Conservation (phyloP, 2,888 invertebrate genomes). For the Tetrapedia diversipes region DNA sequence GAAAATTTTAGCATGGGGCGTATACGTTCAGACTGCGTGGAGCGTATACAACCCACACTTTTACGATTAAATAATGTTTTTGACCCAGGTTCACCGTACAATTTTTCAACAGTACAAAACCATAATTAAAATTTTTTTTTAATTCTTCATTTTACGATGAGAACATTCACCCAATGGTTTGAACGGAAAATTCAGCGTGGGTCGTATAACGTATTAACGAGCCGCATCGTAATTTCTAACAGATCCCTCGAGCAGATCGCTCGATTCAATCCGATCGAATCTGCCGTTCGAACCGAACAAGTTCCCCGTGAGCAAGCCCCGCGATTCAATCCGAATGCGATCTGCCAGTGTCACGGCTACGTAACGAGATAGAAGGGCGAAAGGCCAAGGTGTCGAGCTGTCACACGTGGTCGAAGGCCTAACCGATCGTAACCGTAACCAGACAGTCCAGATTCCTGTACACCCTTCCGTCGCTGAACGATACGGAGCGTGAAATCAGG, state of each 20-base stretch:
- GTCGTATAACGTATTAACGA: too few relatives aligned
- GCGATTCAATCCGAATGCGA: slow-evolving; percentile 52
- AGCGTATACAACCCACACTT: too few relatives aligned
- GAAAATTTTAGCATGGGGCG: too few relatives aligned
- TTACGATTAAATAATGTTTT: too few relatives aligned
- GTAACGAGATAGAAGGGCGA: slow-evolving; percentile 61
- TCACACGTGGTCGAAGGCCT: slow-evolving; percentile 64
- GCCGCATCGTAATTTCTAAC: slow-evolving; percentile 9
- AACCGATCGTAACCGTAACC: slow-evolving; percentile 69
- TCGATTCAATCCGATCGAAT: slow-evolving; percentile 23
- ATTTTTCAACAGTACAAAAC: too few relatives aligned
- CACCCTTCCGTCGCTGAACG: slow-evolving; percentile 60
- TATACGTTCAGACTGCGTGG: too few relatives aligned
- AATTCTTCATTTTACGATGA: too few relatives aligned
- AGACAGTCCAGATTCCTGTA: slow-evolving; percentile 69
- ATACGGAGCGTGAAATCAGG: slow-evolving; percentile 78
- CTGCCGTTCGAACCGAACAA: slow-evolving; percentile 24
- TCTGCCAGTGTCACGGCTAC: slow-evolving; percentile 38
- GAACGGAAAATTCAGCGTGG: too few relatives aligned
- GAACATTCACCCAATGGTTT: too few relatives aligned
- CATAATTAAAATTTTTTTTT: too few relatives aligned
- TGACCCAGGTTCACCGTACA: too few relatives aligned
- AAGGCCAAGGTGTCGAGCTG: slow-evolving; percentile 69
- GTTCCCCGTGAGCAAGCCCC: slow-evolving; percentile 23
- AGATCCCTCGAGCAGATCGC: slow-evolving; percentile 9